phyloP scores from a whole-genome alignment of 2,113 vertebrate species.

The Sula dactylatra region DNA sequence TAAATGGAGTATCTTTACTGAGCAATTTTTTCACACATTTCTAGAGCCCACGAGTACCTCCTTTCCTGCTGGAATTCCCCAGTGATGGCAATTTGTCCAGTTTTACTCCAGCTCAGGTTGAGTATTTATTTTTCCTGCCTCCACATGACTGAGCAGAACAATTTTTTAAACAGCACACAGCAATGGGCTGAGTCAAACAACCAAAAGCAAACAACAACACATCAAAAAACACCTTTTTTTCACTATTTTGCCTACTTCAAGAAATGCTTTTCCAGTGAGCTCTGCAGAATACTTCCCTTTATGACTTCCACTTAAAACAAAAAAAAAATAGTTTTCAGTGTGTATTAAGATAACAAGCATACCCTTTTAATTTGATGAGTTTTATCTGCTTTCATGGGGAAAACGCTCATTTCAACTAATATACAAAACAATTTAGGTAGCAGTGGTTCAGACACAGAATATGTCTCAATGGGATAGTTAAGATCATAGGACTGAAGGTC shows the following conservation, averaged over 20 bases:
- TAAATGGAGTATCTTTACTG: background rate
- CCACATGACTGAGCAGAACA: constrained; percentile 3
- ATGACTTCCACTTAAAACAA: background rate
- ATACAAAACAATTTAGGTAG: background rate
- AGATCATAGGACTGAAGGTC: background rate
- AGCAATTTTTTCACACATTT: background rate
- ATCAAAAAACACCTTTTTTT: background rate
- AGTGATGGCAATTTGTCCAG: background rate
- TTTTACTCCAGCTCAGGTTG: background rate
- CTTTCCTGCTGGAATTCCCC: background rate
- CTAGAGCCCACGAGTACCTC: background rate
- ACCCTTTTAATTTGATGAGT: background rate
- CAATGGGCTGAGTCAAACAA: constrained; percentile 14
- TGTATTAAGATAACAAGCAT: background rate
- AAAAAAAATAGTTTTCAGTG: background rate
- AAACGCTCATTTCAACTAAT: background rate
- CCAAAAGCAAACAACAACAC: background rate
- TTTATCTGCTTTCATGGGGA: background rate
- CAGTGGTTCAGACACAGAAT: background rate
- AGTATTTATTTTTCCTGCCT: constrained; percentile 1
- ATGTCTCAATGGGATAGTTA: background rate
- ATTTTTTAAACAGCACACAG: background rate
- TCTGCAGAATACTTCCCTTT: background rate
- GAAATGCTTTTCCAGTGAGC: background rate
- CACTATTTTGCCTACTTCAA: background rate